Evolutionary conservation across 2,113 vertebrate genomes (phyloP), one percentile per base, ranked within the genome.

Genomic region (Microcebus lehilahytsara): DNA sequence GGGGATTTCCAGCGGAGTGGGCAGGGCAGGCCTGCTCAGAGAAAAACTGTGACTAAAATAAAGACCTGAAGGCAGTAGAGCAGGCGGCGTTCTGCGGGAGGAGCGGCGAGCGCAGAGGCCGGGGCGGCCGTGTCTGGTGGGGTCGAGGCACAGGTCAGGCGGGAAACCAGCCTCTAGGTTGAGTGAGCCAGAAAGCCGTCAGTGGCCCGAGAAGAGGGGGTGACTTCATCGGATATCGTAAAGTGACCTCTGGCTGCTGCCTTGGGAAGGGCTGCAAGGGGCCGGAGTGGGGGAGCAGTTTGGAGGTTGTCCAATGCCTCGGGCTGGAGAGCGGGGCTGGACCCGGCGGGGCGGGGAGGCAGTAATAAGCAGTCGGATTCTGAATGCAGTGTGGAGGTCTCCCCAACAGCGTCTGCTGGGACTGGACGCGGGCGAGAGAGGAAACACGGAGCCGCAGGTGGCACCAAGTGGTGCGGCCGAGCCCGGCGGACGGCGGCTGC

Each of bases 401-500:
- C 10, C 1, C 51, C 51, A n/a, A 13, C 13, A 62, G 25, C 42
- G 37, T 13, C 64, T 69, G 37, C 92, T 78, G 92, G 81, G 40
- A 49, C 23, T 49, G 32, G 23, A 23, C 49, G 17, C 25, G 6
- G 5, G 34, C 16, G 12, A 71, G 13, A 86, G 40, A 71, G 34
- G 34, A 67, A 85, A 14, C 66, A 30, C n/a, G 9, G 20, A 72
- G n/a, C 19, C 14, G 6, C 1, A 1, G 53, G 16, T 42, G 16
- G 42, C 12, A 22, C 30, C 27, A 58, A 34, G 34, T 4, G 20
- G 32, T 37, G 32, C 42, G 58, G 51, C 53, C 17, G 23, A 71
- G 42, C 53, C 20, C 27, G 27, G 62, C 17, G 80, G n/a, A 34
- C 0, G 0, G 2, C 0, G 0, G 17, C 32, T 2, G 2, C 4